These are phyloP conservation scores for Thermophis baileyi DNA, from an alignment of 2,113 vertebrate species.

Conservation along the genomic window DNA sequence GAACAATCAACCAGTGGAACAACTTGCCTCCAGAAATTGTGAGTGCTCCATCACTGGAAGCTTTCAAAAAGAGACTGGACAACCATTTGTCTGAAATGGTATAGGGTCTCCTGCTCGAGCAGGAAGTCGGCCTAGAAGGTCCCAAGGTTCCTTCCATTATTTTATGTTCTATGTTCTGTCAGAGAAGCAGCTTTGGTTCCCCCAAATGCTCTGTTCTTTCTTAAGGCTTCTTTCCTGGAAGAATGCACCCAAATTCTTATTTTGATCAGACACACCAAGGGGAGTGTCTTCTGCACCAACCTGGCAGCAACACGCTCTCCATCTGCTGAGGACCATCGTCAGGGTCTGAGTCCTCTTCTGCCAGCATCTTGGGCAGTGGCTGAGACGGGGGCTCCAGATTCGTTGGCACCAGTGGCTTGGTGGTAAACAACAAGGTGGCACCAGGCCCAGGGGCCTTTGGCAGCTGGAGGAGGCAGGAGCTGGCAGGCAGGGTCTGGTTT, in stretches of 20 bases:
- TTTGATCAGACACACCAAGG: neutral
- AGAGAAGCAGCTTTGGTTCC: neutral
- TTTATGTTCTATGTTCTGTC: no score
- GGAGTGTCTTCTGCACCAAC: neutral
- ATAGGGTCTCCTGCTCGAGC: no score
- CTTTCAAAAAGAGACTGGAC: no score
- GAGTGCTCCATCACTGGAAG: no score
- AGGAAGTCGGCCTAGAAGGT: no score
- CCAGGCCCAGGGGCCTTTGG: neutral
- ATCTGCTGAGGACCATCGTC: constrained; percentile 9
- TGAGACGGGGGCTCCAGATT: constrained; percentile 18
- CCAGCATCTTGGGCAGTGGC: accelerated
- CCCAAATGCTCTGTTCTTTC: neutral
- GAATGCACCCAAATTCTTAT: neutral
- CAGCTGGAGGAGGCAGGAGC: neutral
- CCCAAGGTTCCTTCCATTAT: no score
- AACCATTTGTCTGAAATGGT: no score
- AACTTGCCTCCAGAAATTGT: no score
- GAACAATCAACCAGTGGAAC: no score
- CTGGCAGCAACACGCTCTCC: constrained; percentile 23
- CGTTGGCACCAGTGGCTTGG: neutral
- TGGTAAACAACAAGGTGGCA: neutral
- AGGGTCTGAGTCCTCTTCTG: neutral
- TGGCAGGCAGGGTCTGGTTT: neutral
- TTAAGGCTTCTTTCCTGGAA: neutral